Evolutionary conservation across 2,113 vertebrate genomes (phyloP).

Genomic region (Geococcyx californianus): DNA sequence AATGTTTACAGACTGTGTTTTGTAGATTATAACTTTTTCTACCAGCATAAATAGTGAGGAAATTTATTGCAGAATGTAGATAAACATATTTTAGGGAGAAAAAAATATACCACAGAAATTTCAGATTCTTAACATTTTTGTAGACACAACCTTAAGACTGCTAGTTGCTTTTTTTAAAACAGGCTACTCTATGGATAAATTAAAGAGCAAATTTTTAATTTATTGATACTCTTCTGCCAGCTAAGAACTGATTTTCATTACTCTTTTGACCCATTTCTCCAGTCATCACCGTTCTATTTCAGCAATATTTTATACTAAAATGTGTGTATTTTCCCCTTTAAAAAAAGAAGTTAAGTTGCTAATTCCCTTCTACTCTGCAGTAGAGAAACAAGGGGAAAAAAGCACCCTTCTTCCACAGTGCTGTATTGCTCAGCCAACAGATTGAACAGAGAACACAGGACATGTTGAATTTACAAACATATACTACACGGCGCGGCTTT

Average conservation of each 20-base stretch:
- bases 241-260: slow-evolving; percentile 1
- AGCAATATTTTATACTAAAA: not conserved
- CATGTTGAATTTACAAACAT: slow-evolving; percentile 3
- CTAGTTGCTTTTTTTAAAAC: slow-evolving; percentile 24
- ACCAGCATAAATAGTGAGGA: not conserved
- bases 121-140: slow-evolving; percentile 35
- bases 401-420: not conserved
- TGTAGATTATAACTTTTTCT: not conserved
- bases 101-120: slow-evolving; percentile 1
- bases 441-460: not conserved
- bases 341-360: not conserved
- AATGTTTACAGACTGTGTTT: slow-evolving; percentile 1
- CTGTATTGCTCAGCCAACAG: not conserved
- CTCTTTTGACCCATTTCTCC: not conserved
- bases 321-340: not conserved
- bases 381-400: not conserved
- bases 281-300: not conserved
- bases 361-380: slow-evolving; percentile 18
- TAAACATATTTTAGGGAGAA: slow-evolving; percentile 31
- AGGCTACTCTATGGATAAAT: slow-evolving; percentile 3
- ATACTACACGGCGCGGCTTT: not conserved
- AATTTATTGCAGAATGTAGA: slow-evolving; percentile 20
- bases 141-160: not conserved
- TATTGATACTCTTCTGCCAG: not conserved
- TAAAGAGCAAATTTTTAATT: slow-evolving; percentile 34